phyloP scores from a whole-genome alignment of 2,113 vertebrate genomes.

The Alectura lathami region DNA sequence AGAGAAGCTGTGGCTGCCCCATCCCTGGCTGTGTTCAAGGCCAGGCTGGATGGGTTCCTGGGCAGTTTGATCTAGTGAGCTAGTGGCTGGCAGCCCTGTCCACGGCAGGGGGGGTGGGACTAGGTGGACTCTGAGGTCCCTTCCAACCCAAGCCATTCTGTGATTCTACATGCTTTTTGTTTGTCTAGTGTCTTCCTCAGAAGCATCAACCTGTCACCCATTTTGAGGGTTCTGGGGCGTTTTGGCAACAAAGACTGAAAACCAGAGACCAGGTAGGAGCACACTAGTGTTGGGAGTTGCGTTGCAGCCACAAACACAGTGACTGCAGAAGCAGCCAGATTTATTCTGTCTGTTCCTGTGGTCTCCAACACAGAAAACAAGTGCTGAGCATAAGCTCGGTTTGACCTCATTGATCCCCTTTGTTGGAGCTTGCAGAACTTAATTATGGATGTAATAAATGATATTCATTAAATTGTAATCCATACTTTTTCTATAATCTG shows the following conservation, averaged over 20 bases:
- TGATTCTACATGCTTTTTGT: neutral
- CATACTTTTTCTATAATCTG: neutral
- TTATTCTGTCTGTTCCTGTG: rapidly evolving
- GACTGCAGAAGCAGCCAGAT: neutral
- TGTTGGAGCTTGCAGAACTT: neutral
- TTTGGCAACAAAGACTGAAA: neutral
- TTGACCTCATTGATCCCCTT: neutral
- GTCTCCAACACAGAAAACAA: rapidly evolving
- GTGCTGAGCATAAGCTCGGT: neutral
- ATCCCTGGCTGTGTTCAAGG: no score
- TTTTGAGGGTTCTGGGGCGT: neutral
- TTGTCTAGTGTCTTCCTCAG: neutral
- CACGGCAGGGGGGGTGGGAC: no score
- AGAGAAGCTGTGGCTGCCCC: no score
- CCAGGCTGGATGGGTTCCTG: no score
- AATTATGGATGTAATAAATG: neutral
- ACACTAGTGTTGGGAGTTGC: rapidly evolving
- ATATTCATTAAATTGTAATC: neutral
- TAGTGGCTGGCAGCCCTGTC: no score
- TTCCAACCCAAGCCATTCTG: no score
- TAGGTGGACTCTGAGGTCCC: no score
- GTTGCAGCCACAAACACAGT: neutral
- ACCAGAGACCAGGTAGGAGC: neutral
- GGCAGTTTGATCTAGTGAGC: no score
- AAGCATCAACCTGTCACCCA: neutral